A percentile compares a stretch with the other conserved stretches of the same genome.
Conservation (phyloP, 2,888 invertebrate species). For the Cremastinae sp. region DNA sequence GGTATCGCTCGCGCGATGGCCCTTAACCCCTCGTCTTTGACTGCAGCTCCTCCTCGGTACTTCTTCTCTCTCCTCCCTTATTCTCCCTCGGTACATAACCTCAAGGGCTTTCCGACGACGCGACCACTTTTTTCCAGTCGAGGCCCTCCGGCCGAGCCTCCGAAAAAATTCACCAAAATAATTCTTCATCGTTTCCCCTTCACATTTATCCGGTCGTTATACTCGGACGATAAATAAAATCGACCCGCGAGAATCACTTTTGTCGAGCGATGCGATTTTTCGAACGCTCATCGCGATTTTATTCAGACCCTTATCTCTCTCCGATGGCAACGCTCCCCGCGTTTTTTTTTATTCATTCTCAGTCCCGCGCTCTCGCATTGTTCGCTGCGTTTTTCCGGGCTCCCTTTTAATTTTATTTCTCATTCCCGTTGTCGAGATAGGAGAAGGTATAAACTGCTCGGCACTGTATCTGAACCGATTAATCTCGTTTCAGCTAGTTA, state of each 20-base stretch:
- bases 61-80: slow-evolving; percentile 3
- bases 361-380: too few species aligned
- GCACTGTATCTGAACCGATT: slow-evolving; percentile 64
- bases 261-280: too few species aligned
- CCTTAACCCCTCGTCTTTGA: slow-evolving; percentile 70
- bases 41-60: slow-evolving; percentile 54
- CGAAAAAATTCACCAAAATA: background rate
- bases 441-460: slow-evolving; percentile 42
- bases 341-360: too few species aligned
- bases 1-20: slow-evolving; percentile 68
- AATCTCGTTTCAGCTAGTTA: slow-evolving; percentile 74
- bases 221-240: too few species aligned
- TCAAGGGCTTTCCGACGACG: slow-evolving; percentile 34
- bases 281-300: too few species aligned
- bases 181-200: too few species aligned
- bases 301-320: slow-evolving; percentile 1
- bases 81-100: slow-evolving; percentile 48
- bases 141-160: background rate
- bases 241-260: too few species aligned
- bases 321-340: background rate
- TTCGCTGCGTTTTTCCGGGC: background rate
- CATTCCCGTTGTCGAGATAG: slow-evolving; percentile 39
- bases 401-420: slow-evolving; percentile 32
- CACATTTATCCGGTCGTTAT: too few species aligned
- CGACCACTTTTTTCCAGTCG: slow-evolving; percentile 5